These are phyloP conservation scores for Lontra canadensis DNA, from an alignment of 2,113 vertebrate genomes.

Conservation along the genomic window DNA sequence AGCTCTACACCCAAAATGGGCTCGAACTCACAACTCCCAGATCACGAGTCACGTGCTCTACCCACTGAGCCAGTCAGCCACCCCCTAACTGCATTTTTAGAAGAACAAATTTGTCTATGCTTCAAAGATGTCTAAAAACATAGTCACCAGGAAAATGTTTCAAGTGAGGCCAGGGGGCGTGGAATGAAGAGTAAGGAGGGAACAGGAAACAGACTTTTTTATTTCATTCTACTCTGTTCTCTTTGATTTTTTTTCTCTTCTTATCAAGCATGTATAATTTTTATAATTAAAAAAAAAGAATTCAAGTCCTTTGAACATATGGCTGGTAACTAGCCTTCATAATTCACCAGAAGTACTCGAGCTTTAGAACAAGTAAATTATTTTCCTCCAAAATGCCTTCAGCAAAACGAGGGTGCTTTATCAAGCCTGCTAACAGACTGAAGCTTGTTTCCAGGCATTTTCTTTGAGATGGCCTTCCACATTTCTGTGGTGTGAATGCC, in stretches of 20 bases:
- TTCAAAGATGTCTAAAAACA: not conserved
- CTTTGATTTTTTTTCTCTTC: constrained; percentile 17
- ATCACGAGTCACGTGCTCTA: not conserved
- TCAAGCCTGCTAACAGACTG: constrained; percentile 64
- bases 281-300: constrained; percentile 42
- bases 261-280: constrained; percentile 61
- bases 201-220: not conserved
- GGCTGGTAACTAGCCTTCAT: constrained; percentile 78
- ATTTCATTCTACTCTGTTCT: not conserved
- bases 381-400: constrained; percentile 69
- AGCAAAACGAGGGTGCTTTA: constrained; percentile 58
- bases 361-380: constrained; percentile 63
- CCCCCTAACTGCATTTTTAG: not conserved
- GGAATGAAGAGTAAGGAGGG: not conserved
- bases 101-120: not conserved
- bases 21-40: not conserved
- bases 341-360: constrained; percentile 69
- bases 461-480: constrained; percentile 72
- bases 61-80: not conserved
- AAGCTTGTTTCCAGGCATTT: constrained; percentile 69
- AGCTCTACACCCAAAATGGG: not conserved
- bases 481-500: constrained; percentile 20
- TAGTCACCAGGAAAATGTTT: not conserved
- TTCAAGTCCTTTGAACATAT: constrained; percentile 48
- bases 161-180: not conserved